Conservation (phyloP, 2,888 invertebrate species). For the Pyralis farinalis region DNA sequence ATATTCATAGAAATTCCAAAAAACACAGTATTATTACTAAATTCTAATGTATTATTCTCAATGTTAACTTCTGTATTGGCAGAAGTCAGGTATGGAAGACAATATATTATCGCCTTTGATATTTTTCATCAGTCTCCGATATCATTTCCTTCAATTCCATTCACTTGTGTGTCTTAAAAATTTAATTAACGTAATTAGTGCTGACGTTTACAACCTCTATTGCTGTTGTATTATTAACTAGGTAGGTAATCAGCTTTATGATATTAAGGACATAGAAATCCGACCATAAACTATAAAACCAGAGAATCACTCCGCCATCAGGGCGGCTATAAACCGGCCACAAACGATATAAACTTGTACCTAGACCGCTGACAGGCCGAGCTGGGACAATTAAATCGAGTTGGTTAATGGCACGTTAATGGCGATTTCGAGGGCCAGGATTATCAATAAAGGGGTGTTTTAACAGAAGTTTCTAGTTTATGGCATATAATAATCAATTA, state of each 20-base stretch:
- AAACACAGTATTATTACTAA: too few relatives aligned
- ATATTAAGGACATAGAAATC: background rate
- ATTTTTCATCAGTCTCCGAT: too few relatives aligned
- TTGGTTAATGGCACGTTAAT: background rate
- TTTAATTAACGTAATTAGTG: background rate
- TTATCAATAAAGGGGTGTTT: constrained; percentile 1
- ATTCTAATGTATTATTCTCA: too few relatives aligned
- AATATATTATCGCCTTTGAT: too few relatives aligned
- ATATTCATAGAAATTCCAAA: too few relatives aligned
- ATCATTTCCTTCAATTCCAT: too few relatives aligned
- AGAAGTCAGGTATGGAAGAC: too few relatives aligned
- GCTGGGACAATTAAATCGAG: constrained; percentile 1
- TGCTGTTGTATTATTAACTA: too few relatives aligned
- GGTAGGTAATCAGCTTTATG: background rate
- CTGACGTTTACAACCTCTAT: background rate
- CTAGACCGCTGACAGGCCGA: background rate
- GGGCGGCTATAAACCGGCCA: background rate
- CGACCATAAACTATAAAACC: background rate
- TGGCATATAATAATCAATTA: background rate
- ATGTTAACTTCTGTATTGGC: too few relatives aligned
- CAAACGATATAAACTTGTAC: background rate
- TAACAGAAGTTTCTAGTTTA: background rate
- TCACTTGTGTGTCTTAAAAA: too few relatives aligned
- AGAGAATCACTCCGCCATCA: background rate
- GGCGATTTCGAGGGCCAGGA: background rate